Evolutionary conservation across 2,797 vertebrate species (phyloP).

Genomic region (Amblyopsis hoosieri): DNA sequence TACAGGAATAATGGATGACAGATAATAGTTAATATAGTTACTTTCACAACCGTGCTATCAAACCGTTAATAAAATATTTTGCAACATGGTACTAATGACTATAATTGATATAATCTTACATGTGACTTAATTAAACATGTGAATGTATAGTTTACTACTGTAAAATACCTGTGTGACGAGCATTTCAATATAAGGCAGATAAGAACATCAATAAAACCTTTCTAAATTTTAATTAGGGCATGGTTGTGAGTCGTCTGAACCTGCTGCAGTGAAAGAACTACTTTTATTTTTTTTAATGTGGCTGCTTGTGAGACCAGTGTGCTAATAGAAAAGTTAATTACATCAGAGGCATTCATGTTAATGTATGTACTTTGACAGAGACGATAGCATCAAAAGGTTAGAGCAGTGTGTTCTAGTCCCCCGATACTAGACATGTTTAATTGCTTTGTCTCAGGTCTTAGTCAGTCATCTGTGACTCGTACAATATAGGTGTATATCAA

Average conservation of each 20-base stretch:
- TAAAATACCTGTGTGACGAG: conserved; percentile 28
- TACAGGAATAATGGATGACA: too few species aligned
- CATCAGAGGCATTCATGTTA: conserved; percentile 74
- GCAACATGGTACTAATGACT: too few species aligned
- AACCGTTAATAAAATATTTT: too few species aligned
- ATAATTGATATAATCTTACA: too few species aligned
- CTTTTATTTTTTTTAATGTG: conserved; percentile 57
- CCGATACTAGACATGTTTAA: conserved; percentile 67
- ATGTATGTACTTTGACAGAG: conserved; percentile 76
- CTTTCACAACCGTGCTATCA: too few species aligned
- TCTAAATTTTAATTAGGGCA: conserved; percentile 68
- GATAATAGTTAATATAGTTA: too few species aligned
- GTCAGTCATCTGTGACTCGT: conserved; percentile 59
- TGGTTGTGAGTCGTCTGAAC: conserved; percentile 66
- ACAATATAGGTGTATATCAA: conserved; percentile 53
- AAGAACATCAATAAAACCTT: conserved; percentile 51
- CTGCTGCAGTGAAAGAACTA: conserved; percentile 51
- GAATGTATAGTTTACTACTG: not conserved
- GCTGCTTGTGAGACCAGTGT: conserved; percentile 68
- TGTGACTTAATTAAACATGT: too few species aligned
- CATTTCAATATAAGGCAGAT: conserved; percentile 44
- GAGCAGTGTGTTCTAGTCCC: conserved; percentile 65
- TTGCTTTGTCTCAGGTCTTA: conserved; percentile 64
- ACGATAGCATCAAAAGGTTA: conserved; percentile 73
- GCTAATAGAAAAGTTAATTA: conserved; percentile 81